Evolutionary conservation across 1,140 invertebrate genomes (phyloP).

Genomic region (Drosophila sp.): DNA sequence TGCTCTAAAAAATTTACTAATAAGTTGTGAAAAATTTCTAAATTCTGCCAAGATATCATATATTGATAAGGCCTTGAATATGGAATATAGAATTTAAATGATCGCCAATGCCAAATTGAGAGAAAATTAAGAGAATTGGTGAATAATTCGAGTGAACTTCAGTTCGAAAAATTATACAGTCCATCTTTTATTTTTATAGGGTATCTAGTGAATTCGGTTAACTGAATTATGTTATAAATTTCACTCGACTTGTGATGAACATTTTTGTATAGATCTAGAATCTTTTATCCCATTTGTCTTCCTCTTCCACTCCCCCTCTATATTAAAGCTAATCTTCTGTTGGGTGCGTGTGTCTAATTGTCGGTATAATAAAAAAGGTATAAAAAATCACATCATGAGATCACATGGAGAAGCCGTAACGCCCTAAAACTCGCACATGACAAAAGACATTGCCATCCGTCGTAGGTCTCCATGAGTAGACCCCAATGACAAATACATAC

Average conservation of each 20-base stretch:
- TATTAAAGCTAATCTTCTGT: slow-evolving; percentile 19
- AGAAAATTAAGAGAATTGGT: too few species aligned
- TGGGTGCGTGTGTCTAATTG: slow-evolving; percentile 10
- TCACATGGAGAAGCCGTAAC: slow-evolving; percentile 43
- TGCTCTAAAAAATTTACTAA: too few species aligned
- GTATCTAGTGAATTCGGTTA: not conserved
- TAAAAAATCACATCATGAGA: slow-evolving; percentile 29
- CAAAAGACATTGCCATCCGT: slow-evolving; percentile 22
- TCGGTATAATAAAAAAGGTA: slow-evolving; percentile 16
- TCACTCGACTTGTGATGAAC: not conserved
- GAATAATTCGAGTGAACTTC: too few species aligned
- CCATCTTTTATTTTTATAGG: not conserved
- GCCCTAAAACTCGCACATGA: slow-evolving; percentile 61
- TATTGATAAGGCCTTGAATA: too few species aligned
- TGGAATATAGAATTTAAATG: too few species aligned
- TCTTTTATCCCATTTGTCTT: not conserved
- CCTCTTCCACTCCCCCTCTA: not conserved
- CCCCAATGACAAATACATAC: slow-evolving; percentile 52
- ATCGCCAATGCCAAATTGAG: too few species aligned
- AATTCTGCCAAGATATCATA: too few species aligned
- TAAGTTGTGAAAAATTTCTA: too few species aligned
- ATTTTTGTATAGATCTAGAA: not conserved
- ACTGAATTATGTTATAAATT: not conserved
- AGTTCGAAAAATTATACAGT: too few species aligned
- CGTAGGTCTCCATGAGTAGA: slow-evolving; percentile 18